Percentiles rank a stretch among this genome's conserved stretches.
Evolutionary conservation across 1,140 invertebrate genomes (phyloP).

Genomic region (Panagrolaimus sp.): DNA sequence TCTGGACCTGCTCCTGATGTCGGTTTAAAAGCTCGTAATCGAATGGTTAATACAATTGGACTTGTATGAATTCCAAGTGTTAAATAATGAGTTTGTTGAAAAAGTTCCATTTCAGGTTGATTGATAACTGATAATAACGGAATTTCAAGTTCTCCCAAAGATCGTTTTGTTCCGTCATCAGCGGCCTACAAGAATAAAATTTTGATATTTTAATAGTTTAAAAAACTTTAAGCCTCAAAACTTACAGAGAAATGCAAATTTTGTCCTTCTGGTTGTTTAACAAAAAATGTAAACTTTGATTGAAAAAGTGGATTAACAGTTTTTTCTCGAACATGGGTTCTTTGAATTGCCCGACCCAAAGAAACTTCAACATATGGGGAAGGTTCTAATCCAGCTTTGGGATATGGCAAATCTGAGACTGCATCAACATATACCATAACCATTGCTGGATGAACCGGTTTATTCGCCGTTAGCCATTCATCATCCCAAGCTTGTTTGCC

Average conservation of each 20-base stretch:
- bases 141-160: slow-evolving; percentile 47
- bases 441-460: slow-evolving; percentile 53
- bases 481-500: slow-evolving; percentile 24
- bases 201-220: slow-evolving; percentile 15
- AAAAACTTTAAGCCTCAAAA: slow-evolving; percentile 26
- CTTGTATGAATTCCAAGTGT: slow-evolving; percentile 50
- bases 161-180: slow-evolving; percentile 50
- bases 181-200: slow-evolving; percentile 40
- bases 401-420: slow-evolving; percentile 49
- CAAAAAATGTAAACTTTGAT: slow-evolving; percentile 35
- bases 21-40: slow-evolving; percentile 30
- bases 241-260: slow-evolving; percentile 44
- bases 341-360: slow-evolving; percentile 46
- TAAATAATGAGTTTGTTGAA: slow-evolving; percentile 51
- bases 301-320: slow-evolving; percentile 46
- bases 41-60: slow-evolving; percentile 53
- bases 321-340: slow-evolving; percentile 54
- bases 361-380: slow-evolving; percentile 56
- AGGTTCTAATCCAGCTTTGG: slow-evolving; percentile 53
- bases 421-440: slow-evolving; percentile 57
- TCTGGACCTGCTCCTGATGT: slow-evolving; percentile 11
- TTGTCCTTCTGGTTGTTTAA: slow-evolving; percentile 54
- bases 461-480: slow-evolving; percentile 54
- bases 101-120: slow-evolving; percentile 54
- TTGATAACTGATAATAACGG: slow-evolving; percentile 40